These are phyloP conservation scores for Drosophila chauvacae DNA, from an alignment of 1,140 invertebrate genomes.

Conservation along the genomic window DNA sequence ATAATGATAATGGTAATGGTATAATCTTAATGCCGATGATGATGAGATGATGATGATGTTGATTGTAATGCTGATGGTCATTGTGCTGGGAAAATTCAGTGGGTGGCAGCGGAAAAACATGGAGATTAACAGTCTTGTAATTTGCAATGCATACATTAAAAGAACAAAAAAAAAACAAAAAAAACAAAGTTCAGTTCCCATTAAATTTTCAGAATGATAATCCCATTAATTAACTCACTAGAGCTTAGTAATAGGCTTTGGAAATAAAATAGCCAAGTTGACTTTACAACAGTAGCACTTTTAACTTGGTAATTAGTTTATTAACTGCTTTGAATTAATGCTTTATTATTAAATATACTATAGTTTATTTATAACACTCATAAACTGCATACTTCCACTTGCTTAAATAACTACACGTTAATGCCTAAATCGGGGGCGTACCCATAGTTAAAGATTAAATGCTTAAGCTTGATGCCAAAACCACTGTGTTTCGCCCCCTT, in stretches of 20 bases:
- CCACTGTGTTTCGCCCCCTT: too few species aligned
- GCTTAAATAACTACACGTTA: background rate
- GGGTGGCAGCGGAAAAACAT: background rate
- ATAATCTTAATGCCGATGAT: conserved; percentile 7
- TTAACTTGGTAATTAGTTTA: background rate
- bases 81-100: conserved; percentile 9
- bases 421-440: background rate
- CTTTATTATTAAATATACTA: background rate
- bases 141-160: background rate
- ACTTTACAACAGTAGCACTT: background rate
- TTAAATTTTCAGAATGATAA: background rate
- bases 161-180: background rate
- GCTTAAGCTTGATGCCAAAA: background rate
- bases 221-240: conserved; percentile 1
- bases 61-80: conserved; percentile 8
- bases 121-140: conserved; percentile 6
- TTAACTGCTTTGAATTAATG: background rate
- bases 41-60: background rate
- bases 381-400: background rate
- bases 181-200: background rate
- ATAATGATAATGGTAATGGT: conserved; percentile 29
- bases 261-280: background rate
- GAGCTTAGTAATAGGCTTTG: background rate
- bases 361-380: background rate
- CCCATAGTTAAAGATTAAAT: background rate